Evolutionary conservation across 2,113 vertebrate genomes (phyloP).

Genomic region (Podilymbus podiceps): DNA sequence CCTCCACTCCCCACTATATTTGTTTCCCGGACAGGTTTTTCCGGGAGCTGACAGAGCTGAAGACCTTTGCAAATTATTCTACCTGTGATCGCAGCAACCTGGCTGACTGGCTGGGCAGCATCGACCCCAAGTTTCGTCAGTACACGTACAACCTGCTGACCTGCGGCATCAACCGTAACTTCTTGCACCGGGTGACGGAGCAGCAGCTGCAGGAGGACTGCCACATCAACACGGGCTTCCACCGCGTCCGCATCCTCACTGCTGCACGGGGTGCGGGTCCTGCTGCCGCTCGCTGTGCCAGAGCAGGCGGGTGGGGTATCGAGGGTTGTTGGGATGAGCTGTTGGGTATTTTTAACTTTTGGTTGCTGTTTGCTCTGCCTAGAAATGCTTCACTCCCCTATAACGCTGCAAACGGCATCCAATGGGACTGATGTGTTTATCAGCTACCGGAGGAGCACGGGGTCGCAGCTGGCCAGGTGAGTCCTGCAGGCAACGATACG

Average conservation of each 20-base stretch:
- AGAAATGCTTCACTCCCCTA: constrained; percentile 80
- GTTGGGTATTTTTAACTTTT: not conserved
- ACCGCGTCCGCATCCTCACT: constrained; percentile 85
- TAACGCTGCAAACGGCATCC: constrained; percentile 68
- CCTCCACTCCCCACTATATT: not conserved
- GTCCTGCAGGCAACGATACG: accelerated
- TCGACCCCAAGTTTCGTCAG: constrained; percentile 91
- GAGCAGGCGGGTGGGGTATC: accelerated
- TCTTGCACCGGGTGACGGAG: constrained; percentile 85
- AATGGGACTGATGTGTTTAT: constrained; percentile 92
- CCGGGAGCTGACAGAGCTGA: constrained; percentile 90
- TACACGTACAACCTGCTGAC: constrained; percentile 93
- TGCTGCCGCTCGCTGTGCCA: accelerated
- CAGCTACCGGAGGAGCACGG: constrained; percentile 91
- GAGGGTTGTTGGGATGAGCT: not conserved
- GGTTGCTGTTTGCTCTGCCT: not conserved
- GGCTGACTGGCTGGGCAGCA: constrained; percentile 88
- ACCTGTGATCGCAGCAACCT: constrained; percentile 95
- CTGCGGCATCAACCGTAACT: constrained; percentile 85
- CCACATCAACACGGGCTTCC: constrained; percentile 82
- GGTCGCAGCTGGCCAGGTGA: constrained; percentile 96
- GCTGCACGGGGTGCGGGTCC: constrained; percentile 71
- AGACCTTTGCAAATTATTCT: constrained; percentile 92
- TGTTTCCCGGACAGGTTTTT: constrained; percentile 80
- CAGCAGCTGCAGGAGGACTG: constrained; percentile 92